Evolutionary conservation across 1,140 invertebrate species (phyloP), one percentile per base, ranked within the genome.

Genomic region (Drosophila biarmipes): DNA sequence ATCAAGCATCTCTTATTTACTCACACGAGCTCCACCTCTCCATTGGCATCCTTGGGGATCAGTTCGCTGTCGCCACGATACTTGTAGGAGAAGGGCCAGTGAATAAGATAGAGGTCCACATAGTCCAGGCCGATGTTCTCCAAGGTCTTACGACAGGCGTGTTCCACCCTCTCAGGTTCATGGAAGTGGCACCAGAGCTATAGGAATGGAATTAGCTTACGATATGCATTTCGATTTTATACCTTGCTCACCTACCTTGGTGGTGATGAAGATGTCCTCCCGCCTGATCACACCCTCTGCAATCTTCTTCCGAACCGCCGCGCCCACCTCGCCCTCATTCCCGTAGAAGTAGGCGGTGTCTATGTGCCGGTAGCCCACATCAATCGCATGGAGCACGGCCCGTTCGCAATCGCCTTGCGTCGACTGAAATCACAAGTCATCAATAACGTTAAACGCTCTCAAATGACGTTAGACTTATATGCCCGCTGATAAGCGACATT

Each of bases 311-410:
- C 94, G 93, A 2, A 99, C 92, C 0, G 95, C 97, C 48, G 91
- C 90, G 0, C 98, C 98, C 43, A 99, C 95, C 92, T 98, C 96
- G n/a, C 92, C 89, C 92, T 99, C 98, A 76, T 97, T 98, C 53
- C 93, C 93, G 92, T 98, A 99, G 79, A 95, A 94, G 55, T 93
- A 94, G 34, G 98, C 98, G 87, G 97, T 97, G 91, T 99, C 98
- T 71, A 99, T 95, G 86, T 97, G 97, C 11, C 98, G 93, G 92
- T 99, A 99, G 6, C 98, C 98, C 45, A 93, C 92, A 67, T 96
- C 94, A 57, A 98, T 96, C 0, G 98, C 97, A 59, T 93, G 92
- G 67, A 95, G 94, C 1, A 97, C 96, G 2, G 96, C 96, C 78
- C 94, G 93, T 69, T 93, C 92, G 37, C 90, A 91, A 56, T 91